Evolutionary conservation across 1,140 invertebrate species (phyloP), one percentile per base, ranked within the genome.

Genomic region (Trissolcus basalis): DNA sequence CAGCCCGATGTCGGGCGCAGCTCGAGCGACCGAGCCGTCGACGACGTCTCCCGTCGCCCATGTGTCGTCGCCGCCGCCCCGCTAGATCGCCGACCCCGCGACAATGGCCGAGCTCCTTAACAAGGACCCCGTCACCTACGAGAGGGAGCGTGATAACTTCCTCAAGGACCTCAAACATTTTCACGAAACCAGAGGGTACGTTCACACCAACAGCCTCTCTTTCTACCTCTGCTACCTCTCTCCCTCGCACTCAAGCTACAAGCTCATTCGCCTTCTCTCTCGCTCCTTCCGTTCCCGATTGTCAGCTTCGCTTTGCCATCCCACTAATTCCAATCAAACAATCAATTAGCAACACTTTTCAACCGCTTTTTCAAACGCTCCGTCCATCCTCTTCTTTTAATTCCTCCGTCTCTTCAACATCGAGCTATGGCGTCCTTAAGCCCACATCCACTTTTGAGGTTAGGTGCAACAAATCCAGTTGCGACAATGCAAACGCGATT

Each of bases 171-270:
- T 96, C 74, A 91, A 92, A 76, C 93, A 94, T 81, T 96, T 96
- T 83, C 95, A 96, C 86, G 93, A 94, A 63, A 92, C 91, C 67
- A 91, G 94, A 89, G 94, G 95, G 95, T 96, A 89, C 92, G 91
- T 90, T 64, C 39, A 12, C 43, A 12, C 11, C 8, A 13, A n/a
- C n/a, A 12, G 1, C 8, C 47, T 39, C 45, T 50, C 54, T 51
- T 67, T 45, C 14, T 47, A 35, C n/a, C n/a, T 56, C 32, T 49
- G 33, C 27, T 48, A 8, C 68, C 11, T 45, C 8, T 50, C 1
- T 65, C 13, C 2, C 1, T 4, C 36, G 9, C n/a, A n/a, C 2
- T 4, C 36, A 27, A 1, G 19, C 6, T 27, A 27, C 2, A n/a
- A 27, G 19, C 19, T 27, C 6, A 6, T 27, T n/a, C n/a, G n/a